A percentile compares a stretch with the other conserved stretches of the same genome.
Conservation (phyloP, 2,888 invertebrate species). For the Chromoteleia sp. region DNA sequence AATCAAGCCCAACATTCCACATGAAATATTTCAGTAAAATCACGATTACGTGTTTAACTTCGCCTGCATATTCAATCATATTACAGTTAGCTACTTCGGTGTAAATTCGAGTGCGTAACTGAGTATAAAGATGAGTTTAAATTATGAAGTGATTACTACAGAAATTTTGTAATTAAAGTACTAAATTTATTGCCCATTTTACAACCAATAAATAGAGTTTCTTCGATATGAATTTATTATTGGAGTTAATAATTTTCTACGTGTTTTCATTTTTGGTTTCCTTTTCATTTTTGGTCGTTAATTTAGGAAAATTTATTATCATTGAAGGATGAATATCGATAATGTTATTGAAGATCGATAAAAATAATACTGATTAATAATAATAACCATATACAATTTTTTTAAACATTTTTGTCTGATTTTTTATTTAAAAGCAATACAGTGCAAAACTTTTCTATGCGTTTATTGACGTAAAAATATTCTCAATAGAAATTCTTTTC, state of each 20-base stretch:
- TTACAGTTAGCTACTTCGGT: conserved; percentile 4
- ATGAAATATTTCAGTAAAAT: conserved; percentile 28
- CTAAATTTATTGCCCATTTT: background rate
- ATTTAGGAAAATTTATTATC: too few species aligned
- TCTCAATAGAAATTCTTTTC: too few species aligned
- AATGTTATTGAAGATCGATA: too few species aligned
- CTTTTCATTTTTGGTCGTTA: too few species aligned
- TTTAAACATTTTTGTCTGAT: too few species aligned
- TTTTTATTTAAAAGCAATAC: background rate
- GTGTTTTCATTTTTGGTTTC: too few species aligned
- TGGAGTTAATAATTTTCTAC: too few species aligned
- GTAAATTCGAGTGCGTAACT: conserved; percentile 1
- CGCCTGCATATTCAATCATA: conserved; percentile 1
- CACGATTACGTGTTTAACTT: conserved; percentile 21
- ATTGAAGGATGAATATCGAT: too few species aligned
- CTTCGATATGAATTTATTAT: too few species aligned
- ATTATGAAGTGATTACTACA: background rate
- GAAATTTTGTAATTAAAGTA: background rate
- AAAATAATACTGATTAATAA: too few species aligned
- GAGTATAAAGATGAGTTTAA: background rate
- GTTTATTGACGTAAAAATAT: background rate
- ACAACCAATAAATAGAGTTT: too few species aligned
- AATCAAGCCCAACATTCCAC: conserved; percentile 22
- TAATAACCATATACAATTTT: too few species aligned
- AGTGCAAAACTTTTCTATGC: background rate